Evolutionary conservation across 2,113 vertebrate genomes (phyloP), one percentile per base, ranked within the genome.

Genomic region (Neolamprologus kungweensis): DNA sequence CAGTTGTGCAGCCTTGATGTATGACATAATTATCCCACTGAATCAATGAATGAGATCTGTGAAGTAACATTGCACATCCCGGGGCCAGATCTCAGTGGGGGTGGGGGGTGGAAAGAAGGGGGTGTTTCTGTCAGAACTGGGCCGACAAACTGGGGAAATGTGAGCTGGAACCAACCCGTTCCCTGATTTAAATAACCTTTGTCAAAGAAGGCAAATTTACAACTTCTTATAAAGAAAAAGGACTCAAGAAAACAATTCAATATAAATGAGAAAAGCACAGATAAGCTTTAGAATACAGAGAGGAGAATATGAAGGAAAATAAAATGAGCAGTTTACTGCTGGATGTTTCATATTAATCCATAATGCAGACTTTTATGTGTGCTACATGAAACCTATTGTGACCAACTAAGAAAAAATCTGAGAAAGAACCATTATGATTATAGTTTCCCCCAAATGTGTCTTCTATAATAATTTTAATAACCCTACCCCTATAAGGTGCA

Each of bases 151-250:
- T 86, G 86, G 89, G 93, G 91, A 81, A 89, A 40, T 85, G 87
- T 92, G 89, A 95, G 92, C 86, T 91, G 91, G 93, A 95, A 95
- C 94, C 95, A 94, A 96, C 94, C 93, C 91, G 85, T 91, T 95
- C 92, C 94, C 94, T 93, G 91, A 96, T 95, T 94, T 92, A 94
- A 95, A 95, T 91, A 93, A 95, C 93, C 93, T 95, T 93, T 91
- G 93, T 95, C 94, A 95, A 94, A 93, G 93, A 94, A 95, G 95
- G 94, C 83, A 96, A 93, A 91, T 89, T 87, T 81, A 93, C 87
- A 95, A 94, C 92, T 96, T 96, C 95, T 96, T 96, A 96, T 94
- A 95, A 95, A 96, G 95, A 96, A 95, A 95, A 95, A 89, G 80
- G 85, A 94, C 54, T 75, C 31, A 19, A 89, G 87, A 94, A 65